Base-by-base conservation (phyloP, 2,888 invertebrate species). In the Anthoptus insignis region DNA sequence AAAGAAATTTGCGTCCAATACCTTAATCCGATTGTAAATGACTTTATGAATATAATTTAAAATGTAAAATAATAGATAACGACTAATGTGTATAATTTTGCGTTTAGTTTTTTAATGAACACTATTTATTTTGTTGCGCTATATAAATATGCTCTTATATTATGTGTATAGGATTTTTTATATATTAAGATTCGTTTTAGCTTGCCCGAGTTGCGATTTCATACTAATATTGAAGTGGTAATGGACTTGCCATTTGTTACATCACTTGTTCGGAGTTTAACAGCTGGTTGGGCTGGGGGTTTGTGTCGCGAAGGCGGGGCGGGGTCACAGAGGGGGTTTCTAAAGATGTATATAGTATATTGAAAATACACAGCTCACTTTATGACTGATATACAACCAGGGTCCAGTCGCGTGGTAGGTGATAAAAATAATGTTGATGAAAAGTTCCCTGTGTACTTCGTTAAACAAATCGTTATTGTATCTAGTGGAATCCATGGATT, bases 171-270 rank as follows among this genome's bases (percentile, higher is more conserved):
- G 76, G 69, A 71, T 54, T 76, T 81, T 73, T 78, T 66, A 22
- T 54, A 49, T 37, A 65, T 59, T 65, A 54, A 50, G 56, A 59
- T 64, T 58, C 54, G 69, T 78, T 78, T 80, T 82, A 80, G 84
- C 89, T 90, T 91, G 89, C 89, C 90, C 79, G 81, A 70, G 73
- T 81, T 79, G 81, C 76, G 82, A 81, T 86, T 87, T 77, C 29
- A 64, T 71, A 76, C 71, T 75, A 76, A 74, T 73, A 54, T 64
- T 69, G 37, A 67, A 50, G 47, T 60, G 59, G 66, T 67, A 73
- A 73, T 71, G 74, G 74, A 82, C 88, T 89, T 91, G 89, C 90
- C 91, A 88, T 81, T 64, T 54, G 37, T 32, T 16, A 27, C 45
- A 24, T 32, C 22, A 22, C 53, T 53, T 16, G 9, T 22, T 52